Evolutionary conservation across 2,888 invertebrate genomes (phyloP), one percentile per base, ranked within the genome.

Genomic region (Neelides folsomi): DNA sequence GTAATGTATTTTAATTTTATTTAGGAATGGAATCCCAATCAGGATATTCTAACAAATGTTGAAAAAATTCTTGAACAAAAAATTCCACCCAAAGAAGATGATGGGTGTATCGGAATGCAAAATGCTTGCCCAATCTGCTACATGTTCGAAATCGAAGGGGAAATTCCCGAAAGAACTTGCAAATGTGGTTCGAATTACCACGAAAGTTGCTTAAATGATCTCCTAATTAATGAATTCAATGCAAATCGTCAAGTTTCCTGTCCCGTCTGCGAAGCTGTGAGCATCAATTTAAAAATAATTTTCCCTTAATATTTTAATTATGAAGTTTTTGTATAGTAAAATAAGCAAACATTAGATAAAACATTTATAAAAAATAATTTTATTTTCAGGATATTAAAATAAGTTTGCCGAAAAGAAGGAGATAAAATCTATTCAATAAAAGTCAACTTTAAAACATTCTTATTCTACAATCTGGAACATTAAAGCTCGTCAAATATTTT

Each of bases 41-140:
- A 61, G 1, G 60, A 66, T 51, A 54, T 69, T 18, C 57, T 70
- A 9, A 58, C 66, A 39, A 71, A 70, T 62, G 55, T 73, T 7
- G 47, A 60, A 44, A 54, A 53, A 45, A 51, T 64, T 59, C 51
- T 63, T 67, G 68, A 68, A 52, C 51, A 71, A 35, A 63, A 67
- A 34, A 56, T 56, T 35, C 68, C 71, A 55, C 69, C 69, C 9
- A 50, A 53, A 50, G 66, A 65, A 51, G 55, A 59, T 9, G 55
- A 52, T n/a, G 59, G 59, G 12, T 63, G 65, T 13, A 40, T 68
- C 18, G 59, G 69, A 49, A 67, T 67, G 3, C 71, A 71, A 58
- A 13, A 38, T 12, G 40, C 49, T 4, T 74, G 74, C 55, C 67
- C 68, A 43, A 72, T 74, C 55, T 74, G 73, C 59, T 71, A 71